Conservation (phyloP, 2,888 invertebrate genomes). For the Drosophila subsilvestris region DNA sequence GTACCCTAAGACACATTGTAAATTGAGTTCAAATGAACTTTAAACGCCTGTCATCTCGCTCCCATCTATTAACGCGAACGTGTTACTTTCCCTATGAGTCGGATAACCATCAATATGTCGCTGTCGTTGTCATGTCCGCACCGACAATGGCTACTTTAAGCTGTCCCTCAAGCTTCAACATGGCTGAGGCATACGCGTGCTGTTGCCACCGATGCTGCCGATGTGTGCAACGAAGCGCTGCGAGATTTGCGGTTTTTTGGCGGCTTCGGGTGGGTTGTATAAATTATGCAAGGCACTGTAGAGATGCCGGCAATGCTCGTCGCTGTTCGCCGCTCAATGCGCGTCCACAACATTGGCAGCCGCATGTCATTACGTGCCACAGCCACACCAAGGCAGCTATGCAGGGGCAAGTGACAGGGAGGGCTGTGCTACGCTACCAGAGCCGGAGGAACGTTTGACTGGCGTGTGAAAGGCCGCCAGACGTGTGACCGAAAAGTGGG, state of each 20-base stretch:
- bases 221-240: constrained; percentile 39
- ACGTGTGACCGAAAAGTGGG: constrained; percentile 46
- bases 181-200: constrained; percentile 17
- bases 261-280: constrained; percentile 38
- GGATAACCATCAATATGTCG: constrained; percentile 25
- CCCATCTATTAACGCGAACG: constrained; percentile 24
- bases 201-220: constrained; percentile 10
- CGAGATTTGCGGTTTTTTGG: constrained; percentile 68
- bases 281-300: constrained; percentile 50
- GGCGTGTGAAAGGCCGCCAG: constrained; percentile 41
- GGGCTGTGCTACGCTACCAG: constrained; percentile 3
- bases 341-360: constrained; percentile 68
- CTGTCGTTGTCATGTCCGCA: constrained; percentile 14
- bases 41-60: constrained; percentile 23
- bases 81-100: constrained; percentile 10
- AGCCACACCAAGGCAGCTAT: constrained; percentile 21
- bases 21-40: not conserved
- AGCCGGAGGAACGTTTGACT: constrained; percentile 43
- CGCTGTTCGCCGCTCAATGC: constrained; percentile 37
- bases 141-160: constrained; percentile 38
- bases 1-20: not conserved
- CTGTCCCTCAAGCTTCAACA: constrained; percentile 33
- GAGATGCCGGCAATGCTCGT: constrained; percentile 30
- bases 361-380: constrained; percentile 75
- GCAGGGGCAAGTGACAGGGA: constrained; percentile 35